Base-by-base conservation (phyloP, 2,888 invertebrate genomes). In the Hedya salicella region DNA sequence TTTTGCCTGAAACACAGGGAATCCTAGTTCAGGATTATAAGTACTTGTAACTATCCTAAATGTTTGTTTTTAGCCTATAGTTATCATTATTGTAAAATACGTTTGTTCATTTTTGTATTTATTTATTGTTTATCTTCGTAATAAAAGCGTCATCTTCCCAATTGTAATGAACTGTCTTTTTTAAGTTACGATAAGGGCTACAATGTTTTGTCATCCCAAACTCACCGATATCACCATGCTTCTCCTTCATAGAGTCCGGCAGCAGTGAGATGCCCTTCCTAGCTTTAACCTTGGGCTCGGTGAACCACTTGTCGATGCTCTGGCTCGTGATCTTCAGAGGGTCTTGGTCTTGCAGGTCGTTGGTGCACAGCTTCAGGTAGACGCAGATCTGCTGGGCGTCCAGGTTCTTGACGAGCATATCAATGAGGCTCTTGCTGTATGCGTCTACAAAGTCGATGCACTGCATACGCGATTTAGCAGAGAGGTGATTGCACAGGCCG, bases 361-460 rank as follows among this genome's bases (percentile, higher is more conserved):
- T 93, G 49, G 93, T 86, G 80, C 97, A 98, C 11, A 97, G 87
- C 77, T 96, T 95, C 65, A 97, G 85, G 75, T 94, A 95, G 0
- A 94, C 94, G 79, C 98, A 98, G 44, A 97, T 94, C 88, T 97
- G 95, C 60, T 90, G 88, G 0, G 91, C 78, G 74, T 88, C 74
- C 74, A 97, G 93, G 78, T 97, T 95, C 14, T 95, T 95, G 1
- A 96, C 85, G 13, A 98, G 80, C 95, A 96, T 95, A 73, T 97
- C 96, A 8, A 97, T 89, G 25, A 98, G 88, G 78, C 96, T 95
- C 53, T 95, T 93, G 8, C 95, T 94, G 86, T 97, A 97, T 0
- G 94, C 93, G 71, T 95, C 93, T 0, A 98, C 95, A 73, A 98
- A 96, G 76, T 95, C 94, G 0, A 93, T 86, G 81, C 98, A 98